Conservation (phyloP, 1,140 invertebrate genomes). For the Sinonovacula constricta region DNA sequence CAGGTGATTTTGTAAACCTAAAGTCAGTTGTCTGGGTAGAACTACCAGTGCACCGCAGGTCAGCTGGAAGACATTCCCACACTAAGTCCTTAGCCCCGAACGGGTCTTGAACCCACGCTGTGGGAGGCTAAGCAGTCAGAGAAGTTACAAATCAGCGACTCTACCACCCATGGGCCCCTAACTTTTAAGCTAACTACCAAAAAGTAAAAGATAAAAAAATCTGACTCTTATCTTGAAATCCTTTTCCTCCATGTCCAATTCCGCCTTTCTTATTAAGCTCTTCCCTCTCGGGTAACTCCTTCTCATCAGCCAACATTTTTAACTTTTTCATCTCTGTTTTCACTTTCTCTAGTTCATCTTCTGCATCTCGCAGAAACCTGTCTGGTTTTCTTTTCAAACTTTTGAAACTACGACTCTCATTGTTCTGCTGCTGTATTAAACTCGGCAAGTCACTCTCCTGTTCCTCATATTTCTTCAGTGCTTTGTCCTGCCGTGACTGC, state of each 20-base stretch:
- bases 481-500: conserved; percentile 72
- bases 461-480: conserved; percentile 70
- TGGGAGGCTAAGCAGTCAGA: too few relatives aligned
- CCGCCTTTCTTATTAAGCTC: conserved; percentile 72
- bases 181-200: too few relatives aligned
- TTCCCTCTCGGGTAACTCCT: conserved; percentile 72
- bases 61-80: too few relatives aligned
- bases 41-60: too few relatives aligned
- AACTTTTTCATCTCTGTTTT: conserved; percentile 74
- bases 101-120: too few relatives aligned
- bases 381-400: conserved; percentile 73
- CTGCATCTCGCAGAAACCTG: conserved; percentile 69
- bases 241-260: conserved; percentile 74
- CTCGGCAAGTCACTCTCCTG: conserved; percentile 74
- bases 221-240: conserved; percentile 71
- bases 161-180: too few relatives aligned
- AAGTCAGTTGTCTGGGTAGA: too few relatives aligned
- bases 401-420: conserved; percentile 70
- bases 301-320: conserved; percentile 71
- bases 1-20: too few relatives aligned
- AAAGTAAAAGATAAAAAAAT: conserved; percentile 13
- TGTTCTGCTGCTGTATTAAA: conserved; percentile 72
- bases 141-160: too few relatives aligned
- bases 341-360: conserved; percentile 72
- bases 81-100: too few relatives aligned